Evolutionary conservation across 2,888 invertebrate genomes (phyloP).

Genomic region (Sarcophaga caerulescens): DNA sequence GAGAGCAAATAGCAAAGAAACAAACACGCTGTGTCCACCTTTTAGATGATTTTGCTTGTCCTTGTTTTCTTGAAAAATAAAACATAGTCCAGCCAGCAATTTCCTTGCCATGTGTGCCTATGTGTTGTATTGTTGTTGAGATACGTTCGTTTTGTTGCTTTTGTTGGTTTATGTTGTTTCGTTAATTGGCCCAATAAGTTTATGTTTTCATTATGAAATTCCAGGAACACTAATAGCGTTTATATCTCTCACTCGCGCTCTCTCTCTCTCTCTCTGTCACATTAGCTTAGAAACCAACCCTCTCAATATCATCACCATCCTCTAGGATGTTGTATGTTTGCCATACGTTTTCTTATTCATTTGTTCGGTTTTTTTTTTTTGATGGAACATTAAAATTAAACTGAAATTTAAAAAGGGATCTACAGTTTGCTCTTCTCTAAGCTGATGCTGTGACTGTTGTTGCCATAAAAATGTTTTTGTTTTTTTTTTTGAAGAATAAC

Average conservation of each 20-base stretch:
- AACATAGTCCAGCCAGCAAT: constrained; percentile 21
- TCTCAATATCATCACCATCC: background rate
- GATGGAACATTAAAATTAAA: background rate
- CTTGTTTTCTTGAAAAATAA: constrained; percentile 15
- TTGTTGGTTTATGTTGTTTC: constrained; percentile 38
- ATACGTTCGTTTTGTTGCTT: background rate
- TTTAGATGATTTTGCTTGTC: constrained; percentile 40
- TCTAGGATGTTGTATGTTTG: background rate
- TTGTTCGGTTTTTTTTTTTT: background rate
- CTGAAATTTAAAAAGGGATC: background rate
- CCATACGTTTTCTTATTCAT: background rate
- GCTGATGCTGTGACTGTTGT: background rate
- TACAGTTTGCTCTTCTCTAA: background rate
- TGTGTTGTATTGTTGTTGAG: background rate
- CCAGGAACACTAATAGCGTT: constrained; percentile 43
- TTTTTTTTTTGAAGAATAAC: constrained; percentile 9
- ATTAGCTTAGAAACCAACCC: background rate
- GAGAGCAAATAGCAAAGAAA: too few relatives aligned
- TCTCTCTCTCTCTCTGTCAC: background rate
- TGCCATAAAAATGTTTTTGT: constrained; percentile 36
- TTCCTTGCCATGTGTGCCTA: constrained; percentile 19
- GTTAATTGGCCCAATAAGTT: constrained; percentile 62
- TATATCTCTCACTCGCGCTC: too few relatives aligned
- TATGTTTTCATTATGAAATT: constrained; percentile 61
- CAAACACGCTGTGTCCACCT: constrained; percentile 18